A percentile compares a stretch with the other conserved stretches of the same genome.
phyloP scores from a whole-genome alignment of 2,113 vertebrate genomes.

The Dissostichus mawsoni region DNA sequence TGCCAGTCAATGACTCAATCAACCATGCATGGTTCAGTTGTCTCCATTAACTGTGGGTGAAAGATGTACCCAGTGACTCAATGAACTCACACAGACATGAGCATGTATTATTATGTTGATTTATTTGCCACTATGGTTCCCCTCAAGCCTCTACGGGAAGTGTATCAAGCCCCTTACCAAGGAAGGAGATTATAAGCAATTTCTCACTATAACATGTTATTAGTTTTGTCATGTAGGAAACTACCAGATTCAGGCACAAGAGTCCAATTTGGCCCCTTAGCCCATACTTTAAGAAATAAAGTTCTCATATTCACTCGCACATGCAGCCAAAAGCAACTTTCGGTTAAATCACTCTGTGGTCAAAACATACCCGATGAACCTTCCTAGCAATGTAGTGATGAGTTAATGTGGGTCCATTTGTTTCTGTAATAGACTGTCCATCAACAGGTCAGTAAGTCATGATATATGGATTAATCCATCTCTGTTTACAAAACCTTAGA shows the following conservation, averaged over 20 bases:
- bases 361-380: conserved; percentile 61
- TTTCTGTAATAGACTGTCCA: conserved; percentile 24
- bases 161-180: conserved; percentile 47
- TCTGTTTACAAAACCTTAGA: background rate
- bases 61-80: conserved; percentile 50
- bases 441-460: conserved; percentile 39
- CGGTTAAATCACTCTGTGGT: conserved; percentile 55
- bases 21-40: conserved; percentile 13
- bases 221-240: conserved; percentile 57
- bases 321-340: conserved; percentile 51
- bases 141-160: conserved; percentile 33
- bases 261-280: conserved; percentile 55
- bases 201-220: conserved; percentile 63
- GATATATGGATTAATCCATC: conserved; percentile 6
- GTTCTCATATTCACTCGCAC: conserved; percentile 53
- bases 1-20: conserved; percentile 31
- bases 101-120: conserved; percentile 39
- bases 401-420: conserved; percentile 39
- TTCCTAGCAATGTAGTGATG: conserved; percentile 38
- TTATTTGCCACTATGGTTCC: conserved; percentile 45
- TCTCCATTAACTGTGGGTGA: conserved; percentile 38
- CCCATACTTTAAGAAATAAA: conserved; percentile 62
- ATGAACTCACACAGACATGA: conserved; percentile 41
- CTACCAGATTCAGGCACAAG: conserved; percentile 41
- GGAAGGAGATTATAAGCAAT: conserved; percentile 56